These are phyloP conservation scores for Zelostemma sp. DNA, from an alignment of 1,140 invertebrate genomes.

Conservation along the genomic window DNA sequence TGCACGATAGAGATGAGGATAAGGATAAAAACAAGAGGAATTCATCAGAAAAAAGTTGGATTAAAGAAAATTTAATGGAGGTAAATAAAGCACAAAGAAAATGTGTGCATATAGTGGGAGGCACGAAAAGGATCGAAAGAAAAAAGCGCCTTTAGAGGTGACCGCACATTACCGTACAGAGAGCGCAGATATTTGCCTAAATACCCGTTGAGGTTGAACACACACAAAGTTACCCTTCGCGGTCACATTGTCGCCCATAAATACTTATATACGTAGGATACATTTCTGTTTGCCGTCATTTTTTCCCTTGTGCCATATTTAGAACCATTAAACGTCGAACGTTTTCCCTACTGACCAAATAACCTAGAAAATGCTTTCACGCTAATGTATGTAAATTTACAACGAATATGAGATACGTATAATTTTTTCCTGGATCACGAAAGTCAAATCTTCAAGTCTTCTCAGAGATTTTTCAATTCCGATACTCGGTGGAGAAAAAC, in stretches of 20 bases:
- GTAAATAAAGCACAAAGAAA: conserved; percentile 30
- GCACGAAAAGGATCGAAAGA: conserved; percentile 8
- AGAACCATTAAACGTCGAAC: conserved; percentile 31
- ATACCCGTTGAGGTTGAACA: conserved; percentile 51
- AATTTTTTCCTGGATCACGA: too few species aligned
- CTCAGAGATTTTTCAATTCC: too few species aligned
- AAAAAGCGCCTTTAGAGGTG: conserved; percentile 18
- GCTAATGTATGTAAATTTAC: too few species aligned
- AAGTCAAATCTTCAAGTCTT: too few species aligned
- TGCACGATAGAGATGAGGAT: background rate
- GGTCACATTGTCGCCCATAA: conserved; percentile 40
- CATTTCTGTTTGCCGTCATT: conserved; percentile 46
- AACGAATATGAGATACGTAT: too few species aligned
- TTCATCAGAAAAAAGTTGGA: conserved; percentile 11
- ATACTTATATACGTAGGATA: conserved; percentile 54
- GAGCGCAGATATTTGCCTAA: conserved; percentile 50
- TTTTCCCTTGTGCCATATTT: conserved; percentile 39
- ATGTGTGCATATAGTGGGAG: conserved; percentile 32
- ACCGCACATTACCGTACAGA: conserved; percentile 42
- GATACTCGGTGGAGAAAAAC: too few species aligned
- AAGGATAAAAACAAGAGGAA: conserved; percentile 17
- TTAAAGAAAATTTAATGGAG: conserved; percentile 21
- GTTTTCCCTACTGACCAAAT: conserved; percentile 30
- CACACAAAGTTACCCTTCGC: conserved; percentile 25
- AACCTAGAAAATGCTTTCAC: conserved; percentile 9